Evolutionary conservation across 2,797 vertebrate species (phyloP), one percentile per base, ranked within the genome.

Genomic region (Spinus olivaceus): DNA sequence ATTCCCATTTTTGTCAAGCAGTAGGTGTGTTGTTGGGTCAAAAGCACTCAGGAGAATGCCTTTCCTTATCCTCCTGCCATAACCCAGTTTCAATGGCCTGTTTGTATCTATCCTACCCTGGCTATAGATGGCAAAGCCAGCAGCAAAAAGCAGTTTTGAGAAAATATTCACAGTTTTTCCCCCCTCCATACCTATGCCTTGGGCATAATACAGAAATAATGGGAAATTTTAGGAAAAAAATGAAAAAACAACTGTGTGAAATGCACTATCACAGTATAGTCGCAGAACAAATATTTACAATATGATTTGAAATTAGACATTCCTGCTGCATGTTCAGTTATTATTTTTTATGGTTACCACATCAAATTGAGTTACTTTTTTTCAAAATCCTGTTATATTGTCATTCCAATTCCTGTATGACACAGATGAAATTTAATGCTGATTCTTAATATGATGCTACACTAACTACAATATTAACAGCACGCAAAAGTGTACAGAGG

Each of bases 191-290:
- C 23, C 41, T 33, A 3, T 73, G 18, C 41, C 46, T 88, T 86
- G 17, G 23, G 14, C 16, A 64, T 71, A 25, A 70, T 8, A 24
- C 0, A 74, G 15, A 86, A 72, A 92, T 37, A 44, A 76, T 44
- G 23, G 8, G 5, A 83, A 80, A 85, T 30, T 47, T 41, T 41
- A 59, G 14, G 16, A 9, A 70, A 81, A 79, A 42, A 54, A 12
- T 1, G 0, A 9, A 60, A 79, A 51, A 72, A 49, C 0, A 0
- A 10, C 18, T 27, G 5, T 8, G 2, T 69, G 30, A 93, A 86
- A 46, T n/a, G 50, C 8, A 32, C 41, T 30, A 49, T 33, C 33
- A 44, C 22, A 53, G 14, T 61, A 39, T 8, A 88, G 42, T 50
- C 22, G 69, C 28, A 47, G 27, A 79, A 81, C 24, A 65, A 33